These are phyloP conservation scores for Megamerina dolium DNA, from an alignment of 2,888 invertebrate genomes.

Conservation along the genomic window DNA sequence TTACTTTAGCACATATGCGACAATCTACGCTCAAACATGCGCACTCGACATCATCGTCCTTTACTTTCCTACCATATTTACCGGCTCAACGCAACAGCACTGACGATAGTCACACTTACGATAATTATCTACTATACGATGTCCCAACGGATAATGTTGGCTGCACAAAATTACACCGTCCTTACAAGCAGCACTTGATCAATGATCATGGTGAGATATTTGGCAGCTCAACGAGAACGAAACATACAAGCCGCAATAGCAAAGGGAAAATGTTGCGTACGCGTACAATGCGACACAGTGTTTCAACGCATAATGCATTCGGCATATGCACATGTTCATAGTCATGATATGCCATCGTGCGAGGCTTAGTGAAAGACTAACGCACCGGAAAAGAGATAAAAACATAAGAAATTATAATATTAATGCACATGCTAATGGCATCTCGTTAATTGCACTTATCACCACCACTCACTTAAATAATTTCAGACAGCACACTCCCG, in stretches of 20 bases:
- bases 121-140: conserved; percentile 42
- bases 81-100: conserved; percentile 43
- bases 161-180: conserved; percentile 24
- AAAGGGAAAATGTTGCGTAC: conserved; percentile 20
- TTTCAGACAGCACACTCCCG: conserved; percentile 13
- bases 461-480: conserved; percentile 6
- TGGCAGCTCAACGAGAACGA: conserved; percentile 18
- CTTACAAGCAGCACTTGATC: conserved; percentile 35
- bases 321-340: conserved; percentile 50
- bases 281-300: conserved; percentile 37
- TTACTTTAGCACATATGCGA: conserved; percentile 19
- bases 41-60: conserved; percentile 43
- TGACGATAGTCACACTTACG: conserved; percentile 45
- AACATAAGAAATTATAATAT: conserved; percentile 6
- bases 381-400: conserved; percentile 9
- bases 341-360: conserved; percentile 30
- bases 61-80: conserved; percentile 38
- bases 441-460: conserved; percentile 3
- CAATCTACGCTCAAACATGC: conserved; percentile 36
- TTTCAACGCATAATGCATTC: conserved; percentile 44
- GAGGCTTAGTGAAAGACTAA: conserved; percentile 18
- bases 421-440: conserved; percentile 18
- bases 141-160: conserved; percentile 25
- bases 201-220: conserved; percentile 39
- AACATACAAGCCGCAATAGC: neutral